Evolutionary conservation across 23 tunicate genomes (phyloP).

Genomic region (Trididemnum nubilum): DNA sequence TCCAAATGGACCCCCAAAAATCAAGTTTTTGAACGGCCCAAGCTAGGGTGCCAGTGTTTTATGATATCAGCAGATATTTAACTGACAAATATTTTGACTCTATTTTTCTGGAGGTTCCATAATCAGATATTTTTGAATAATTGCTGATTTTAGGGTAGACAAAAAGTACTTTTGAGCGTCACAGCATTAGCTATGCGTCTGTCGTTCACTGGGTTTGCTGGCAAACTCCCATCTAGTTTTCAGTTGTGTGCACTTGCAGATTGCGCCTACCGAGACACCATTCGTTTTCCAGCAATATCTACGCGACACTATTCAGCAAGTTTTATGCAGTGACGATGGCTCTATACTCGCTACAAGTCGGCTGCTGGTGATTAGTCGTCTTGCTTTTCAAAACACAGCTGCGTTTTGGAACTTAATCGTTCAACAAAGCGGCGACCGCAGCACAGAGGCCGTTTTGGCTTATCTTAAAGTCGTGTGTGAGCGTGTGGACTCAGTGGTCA

Average conservation of each 20-base stretch:
- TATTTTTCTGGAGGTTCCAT: no score
- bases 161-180: no score
- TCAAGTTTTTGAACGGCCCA: no score
- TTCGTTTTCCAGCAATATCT: slow-evolving; percentile 37
- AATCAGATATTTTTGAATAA: no score
- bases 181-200: no score
- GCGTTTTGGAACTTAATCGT: slow-evolving; percentile 26
- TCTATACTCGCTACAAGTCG: slow-evolving; percentile 30
- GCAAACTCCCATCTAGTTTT: no score
- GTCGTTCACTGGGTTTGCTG: no score
- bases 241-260: slow-evolving; percentile 28
- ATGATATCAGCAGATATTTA: no score
- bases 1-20: no score
- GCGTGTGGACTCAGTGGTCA: slow-evolving; percentile 38
- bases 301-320: slow-evolving; percentile 35
- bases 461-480: slow-evolving; percentile 19
- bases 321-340: background rate
- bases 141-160: no score
- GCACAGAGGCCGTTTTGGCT: slow-evolving; percentile 14
- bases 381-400: slow-evolving; percentile 24
- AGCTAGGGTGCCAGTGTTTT: no score
- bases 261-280: slow-evolving; percentile 23
- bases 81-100: no score
- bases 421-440: background rate
- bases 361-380: slow-evolving; percentile 17